Conservation (phyloP, 1,140 invertebrate genomes). For the Cyclina sinensis region DNA sequence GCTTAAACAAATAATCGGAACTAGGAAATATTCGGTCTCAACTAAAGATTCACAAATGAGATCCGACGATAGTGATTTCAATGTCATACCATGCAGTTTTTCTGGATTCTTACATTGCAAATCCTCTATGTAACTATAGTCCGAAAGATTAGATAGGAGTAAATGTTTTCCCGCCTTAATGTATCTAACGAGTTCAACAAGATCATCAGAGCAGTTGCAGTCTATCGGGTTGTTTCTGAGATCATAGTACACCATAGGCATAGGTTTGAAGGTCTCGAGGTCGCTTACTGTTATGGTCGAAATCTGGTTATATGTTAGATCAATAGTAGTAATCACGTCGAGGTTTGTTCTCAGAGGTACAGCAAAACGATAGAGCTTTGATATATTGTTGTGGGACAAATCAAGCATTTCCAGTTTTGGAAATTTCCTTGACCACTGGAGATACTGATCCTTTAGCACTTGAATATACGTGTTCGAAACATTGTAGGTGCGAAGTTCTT, state of each 20-base stretch:
- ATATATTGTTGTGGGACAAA: constrained; percentile 72
- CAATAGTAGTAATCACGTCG: constrained; percentile 50
- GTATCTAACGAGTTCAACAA: constrained; percentile 63
- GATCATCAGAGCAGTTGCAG: constrained; percentile 71
- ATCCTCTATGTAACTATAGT: constrained; percentile 72
- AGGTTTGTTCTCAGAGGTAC: constrained; percentile 40
- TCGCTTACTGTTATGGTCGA: constrained; percentile 58
- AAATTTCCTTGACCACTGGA: constrained; percentile 71
- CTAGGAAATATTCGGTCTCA: constrained; percentile 33
- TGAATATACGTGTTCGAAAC: constrained; percentile 64
- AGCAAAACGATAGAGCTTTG: constrained; percentile 65
- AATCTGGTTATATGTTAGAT: constrained; percentile 75
- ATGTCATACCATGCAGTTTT: constrained; percentile 51
- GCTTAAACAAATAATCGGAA: constrained; percentile 70
- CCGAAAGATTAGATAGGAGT: constrained; percentile 27
- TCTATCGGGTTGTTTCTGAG: constrained; percentile 72
- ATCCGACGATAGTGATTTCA: constrained; percentile 51
- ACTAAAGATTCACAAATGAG: constrained; percentile 57
- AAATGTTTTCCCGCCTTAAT: constrained; percentile 58
- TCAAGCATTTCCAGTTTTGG: constrained; percentile 74
- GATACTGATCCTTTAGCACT: constrained; percentile 59
- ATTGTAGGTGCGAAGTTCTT: constrained; percentile 66
- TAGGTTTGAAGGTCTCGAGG: constrained; percentile 61
- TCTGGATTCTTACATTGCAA: constrained; percentile 68
- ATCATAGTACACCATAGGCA: constrained; percentile 68